Evolutionary conservation across 2,113 vertebrate species (phyloP), one percentile per base, ranked within the genome.

Genomic region (Triplophysa tibetana): DNA sequence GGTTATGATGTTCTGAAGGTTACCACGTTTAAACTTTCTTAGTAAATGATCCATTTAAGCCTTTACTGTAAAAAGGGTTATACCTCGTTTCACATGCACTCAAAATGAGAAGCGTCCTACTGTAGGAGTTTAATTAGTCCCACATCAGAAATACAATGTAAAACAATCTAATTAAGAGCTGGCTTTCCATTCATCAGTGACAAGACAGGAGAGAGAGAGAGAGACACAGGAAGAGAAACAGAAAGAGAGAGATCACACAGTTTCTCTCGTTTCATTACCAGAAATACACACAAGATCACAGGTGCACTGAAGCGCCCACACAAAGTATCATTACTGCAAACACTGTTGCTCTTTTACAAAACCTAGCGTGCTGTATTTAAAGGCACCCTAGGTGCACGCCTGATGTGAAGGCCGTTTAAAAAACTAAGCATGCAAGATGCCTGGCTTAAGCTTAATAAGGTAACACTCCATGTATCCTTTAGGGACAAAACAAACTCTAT

Each of bases 121-220:
- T 58, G 50, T 38, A 56, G 68, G 68, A 70, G 50, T 56, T 56
- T 72, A 72, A 72, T 72, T 72, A 58, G 52, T 41, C 69, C 69
- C 69, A 72, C 21, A 58, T 72, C 52, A 58, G 69, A 38, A 12
- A 21, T 72, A 21, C 11, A 72, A 72, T 38, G 52, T 65, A 58
- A 68, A 56, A 60, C 63, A 68, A 67, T 78, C 50, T 68, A 58
- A 78, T 78, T 78, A 78, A 58, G 75, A 78, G 75, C 56, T 23
- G 58, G 26, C 29, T 79, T 70, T 70, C 41, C 38, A 50, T 64
- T 69, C 45, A 50, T 79, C 26, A 79, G 56, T 10, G 52, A 65
- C 38, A 29, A 68, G 26, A 50, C 24, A 33, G 16, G 9, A 48
- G 69, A 62, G 56, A 79, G 19, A 10, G 58, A 29, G 33, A 38